Evolutionary conservation across 2,888 invertebrate species (phyloP), one percentile per base, ranked within the genome.

Genomic region (Alsophila aescularia): DNA sequence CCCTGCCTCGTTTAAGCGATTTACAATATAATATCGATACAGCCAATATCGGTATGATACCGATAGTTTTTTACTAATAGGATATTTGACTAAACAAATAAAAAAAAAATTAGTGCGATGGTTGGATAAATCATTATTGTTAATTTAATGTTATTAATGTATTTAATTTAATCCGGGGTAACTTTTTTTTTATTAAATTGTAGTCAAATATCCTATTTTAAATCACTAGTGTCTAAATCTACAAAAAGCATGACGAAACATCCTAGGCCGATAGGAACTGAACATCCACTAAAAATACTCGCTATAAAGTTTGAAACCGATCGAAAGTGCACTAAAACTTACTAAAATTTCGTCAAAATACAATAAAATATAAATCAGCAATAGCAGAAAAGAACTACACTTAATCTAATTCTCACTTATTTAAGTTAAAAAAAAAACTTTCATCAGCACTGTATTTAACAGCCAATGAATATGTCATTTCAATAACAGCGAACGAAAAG

Each of bases 1-100:
- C 90, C 90, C 90, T 91, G 90, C 90, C 83, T 90, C 86, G 87
- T 89, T 88, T 82, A 90, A 90, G 90, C 89, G 79, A 87, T 88
- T 85, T 73, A 68, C 73, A 81, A 75, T 52, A 74, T 80, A 77
- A 55, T 44, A 50, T 44, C 55, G 24, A 55, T 40, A 45, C 36
- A 55, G 40, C 50, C 31, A 16, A 45, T 41, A 36, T 16, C 41
- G n/a, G 45, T 45, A 81, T 79, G 74, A 77, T 83, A 84, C 66
- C 75, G 73, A 83, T 83, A 85, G 80, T 80, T 77, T 72, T 79
- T 83, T 81, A 73, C 62, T 40, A 44, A 55, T 41, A 55, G 55
- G 41, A 31, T 66, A 66, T 63, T 65, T 50, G 59, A 66, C 69
- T 10, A 10, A 8, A 29, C 10, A 10, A 1, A 29, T n/a, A 29